phyloP scores from a whole-genome alignment of 2,113 vertebrate species.

The Myrmecobius fasciatus region DNA sequence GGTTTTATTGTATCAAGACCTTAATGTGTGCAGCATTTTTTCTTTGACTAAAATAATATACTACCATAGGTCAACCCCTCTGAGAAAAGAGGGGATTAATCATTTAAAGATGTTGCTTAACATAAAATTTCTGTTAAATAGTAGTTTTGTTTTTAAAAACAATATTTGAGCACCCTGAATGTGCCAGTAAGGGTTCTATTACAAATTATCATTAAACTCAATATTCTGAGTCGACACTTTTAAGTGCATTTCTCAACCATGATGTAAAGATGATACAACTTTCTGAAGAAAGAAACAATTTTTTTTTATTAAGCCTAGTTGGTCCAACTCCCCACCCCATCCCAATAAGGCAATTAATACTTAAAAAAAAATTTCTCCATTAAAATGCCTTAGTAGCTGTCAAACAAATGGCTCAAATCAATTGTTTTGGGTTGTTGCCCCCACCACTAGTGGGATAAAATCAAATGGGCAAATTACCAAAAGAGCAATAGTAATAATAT shows the following conservation, averaged over 20 bases:
- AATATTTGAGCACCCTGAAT: conserved; percentile 73
- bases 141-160: conserved; percentile 67
- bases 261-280: conserved; percentile 56
- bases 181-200: conserved; percentile 58
- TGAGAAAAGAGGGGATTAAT: conserved; percentile 73
- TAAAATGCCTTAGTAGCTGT: conserved; percentile 26
- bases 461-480: conserved; percentile 12
- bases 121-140: conserved; percentile 57
- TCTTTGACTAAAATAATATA: conserved; percentile 64
- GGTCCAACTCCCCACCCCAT: neutral
- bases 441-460: neutral
- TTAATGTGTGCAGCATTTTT: conserved; percentile 44
- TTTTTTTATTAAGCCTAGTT: conserved; percentile 64
- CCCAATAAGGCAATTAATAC: conserved; percentile 41
- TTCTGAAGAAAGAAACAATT: conserved; percentile 64
- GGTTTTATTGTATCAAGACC: conserved; percentile 64
- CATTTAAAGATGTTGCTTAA: conserved; percentile 76
- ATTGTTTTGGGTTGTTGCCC: conserved; percentile 38
- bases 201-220: conserved; percentile 56
- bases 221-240: conserved; percentile 57
- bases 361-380: conserved; percentile 60
- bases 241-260: conserved; percentile 34
- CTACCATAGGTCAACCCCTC: conserved; percentile 62
- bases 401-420: conserved; percentile 37
- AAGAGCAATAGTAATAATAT: conserved; percentile 50